Percentiles rank a stretch among this genome's conserved stretches.
Conservation (phyloP, 2,113 vertebrate genomes). For the Emydura subglobosa region DNA sequence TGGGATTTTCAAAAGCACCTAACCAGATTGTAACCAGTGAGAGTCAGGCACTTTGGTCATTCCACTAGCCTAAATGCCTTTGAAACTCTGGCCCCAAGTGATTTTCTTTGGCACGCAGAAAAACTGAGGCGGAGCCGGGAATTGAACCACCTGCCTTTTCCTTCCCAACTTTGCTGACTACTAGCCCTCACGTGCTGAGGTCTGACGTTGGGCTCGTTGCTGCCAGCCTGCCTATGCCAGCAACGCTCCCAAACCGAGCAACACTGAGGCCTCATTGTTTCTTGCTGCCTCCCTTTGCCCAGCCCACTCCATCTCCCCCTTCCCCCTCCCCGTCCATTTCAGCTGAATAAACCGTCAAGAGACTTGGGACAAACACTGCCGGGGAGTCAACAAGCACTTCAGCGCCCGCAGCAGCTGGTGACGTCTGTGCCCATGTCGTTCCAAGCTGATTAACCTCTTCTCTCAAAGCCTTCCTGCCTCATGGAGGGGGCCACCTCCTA, state of each 20-base stretch:
- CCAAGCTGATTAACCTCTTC: neutral
- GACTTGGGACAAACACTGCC: neutral
- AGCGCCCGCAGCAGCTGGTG: conserved; percentile 13
- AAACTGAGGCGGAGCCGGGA: neutral
- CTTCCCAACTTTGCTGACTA: neutral
- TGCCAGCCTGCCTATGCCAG: conserved; percentile 28
- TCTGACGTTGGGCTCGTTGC: neutral
- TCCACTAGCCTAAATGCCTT: neutral
- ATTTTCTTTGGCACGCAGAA: neutral
- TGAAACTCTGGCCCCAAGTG: neutral
- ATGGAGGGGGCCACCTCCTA: rapidly evolving
- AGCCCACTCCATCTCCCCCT: neutral
- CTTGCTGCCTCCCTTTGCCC: neutral
- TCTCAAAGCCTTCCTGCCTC: neutral
- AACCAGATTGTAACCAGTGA: neutral
- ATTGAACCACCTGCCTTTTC: neutral
- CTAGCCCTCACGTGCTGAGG: neutral
- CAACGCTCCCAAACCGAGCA: neutral
- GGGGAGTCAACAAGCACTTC: conserved; percentile 4
- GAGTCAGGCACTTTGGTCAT: neutral
- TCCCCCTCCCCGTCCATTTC: rapidly evolving
- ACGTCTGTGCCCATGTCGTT: conserved; percentile 23
- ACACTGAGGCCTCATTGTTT: conserved; percentile 34
- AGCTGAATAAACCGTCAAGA: neutral
- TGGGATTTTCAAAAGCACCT: neutral